These are phyloP conservation scores for Beaufortia kweichowensis DNA, from an alignment of 2,113 vertebrate genomes.

Conservation along the genomic window DNA sequence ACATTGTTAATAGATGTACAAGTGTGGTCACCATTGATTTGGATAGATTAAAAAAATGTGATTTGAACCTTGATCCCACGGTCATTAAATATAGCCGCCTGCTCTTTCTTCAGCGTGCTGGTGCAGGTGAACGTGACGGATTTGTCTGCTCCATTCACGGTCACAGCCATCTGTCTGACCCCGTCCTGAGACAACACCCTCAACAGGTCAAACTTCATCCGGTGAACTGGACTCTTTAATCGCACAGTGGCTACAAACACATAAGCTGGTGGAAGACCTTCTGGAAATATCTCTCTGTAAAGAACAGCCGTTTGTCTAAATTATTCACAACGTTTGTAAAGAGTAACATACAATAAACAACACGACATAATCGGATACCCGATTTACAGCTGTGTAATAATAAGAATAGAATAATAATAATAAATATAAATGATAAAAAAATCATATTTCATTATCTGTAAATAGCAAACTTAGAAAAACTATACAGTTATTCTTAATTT, in stretches of 20 bases:
- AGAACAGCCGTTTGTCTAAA: neutral
- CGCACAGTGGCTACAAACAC: conserved; percentile 69
- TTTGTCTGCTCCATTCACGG: conserved; percentile 61
- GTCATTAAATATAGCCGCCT: conserved; percentile 62
- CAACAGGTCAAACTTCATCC: conserved; percentile 62
- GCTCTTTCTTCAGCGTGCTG: conserved; percentile 53
- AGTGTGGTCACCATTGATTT: too few species aligned
- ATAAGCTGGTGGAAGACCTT: conserved; percentile 69
- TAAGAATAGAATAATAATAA: too few species aligned
- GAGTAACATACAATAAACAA: neutral
- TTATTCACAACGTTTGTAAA: neutral
- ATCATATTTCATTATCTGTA: too few species aligned
- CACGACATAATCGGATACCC: too few species aligned
- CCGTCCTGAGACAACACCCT: conserved; percentile 62
- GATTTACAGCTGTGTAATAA: too few species aligned
- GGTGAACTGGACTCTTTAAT: conserved; percentile 58
- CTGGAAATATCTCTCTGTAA: conserved; percentile 66
- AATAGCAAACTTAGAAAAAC: too few species aligned
- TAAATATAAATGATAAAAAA: too few species aligned
- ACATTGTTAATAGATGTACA: neutral
- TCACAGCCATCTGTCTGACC: conserved; percentile 63
- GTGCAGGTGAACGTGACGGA: conserved; percentile 62
- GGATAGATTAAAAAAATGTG: too few species aligned
- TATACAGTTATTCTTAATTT: too few species aligned
- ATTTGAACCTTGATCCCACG: conserved; percentile 60